Evolutionary conservation across 1,140 invertebrate genomes (phyloP), one percentile per base, ranked within the genome.

Genomic region (Epicauta chinensis): DNA sequence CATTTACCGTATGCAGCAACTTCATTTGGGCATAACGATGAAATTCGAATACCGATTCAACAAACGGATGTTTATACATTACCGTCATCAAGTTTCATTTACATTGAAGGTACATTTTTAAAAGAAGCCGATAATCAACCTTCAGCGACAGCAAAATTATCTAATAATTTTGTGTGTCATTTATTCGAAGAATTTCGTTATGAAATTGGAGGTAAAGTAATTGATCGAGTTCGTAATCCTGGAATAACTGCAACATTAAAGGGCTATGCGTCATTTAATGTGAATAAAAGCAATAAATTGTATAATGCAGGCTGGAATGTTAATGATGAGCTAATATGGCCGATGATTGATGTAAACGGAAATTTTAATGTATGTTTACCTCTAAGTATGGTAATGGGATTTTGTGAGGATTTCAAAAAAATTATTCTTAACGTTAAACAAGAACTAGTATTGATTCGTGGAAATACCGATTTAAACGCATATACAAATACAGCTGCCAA

Each of bases 11-110:
- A 52, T 30, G 36, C 45, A 35, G 30, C 17, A 13, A 47, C 46
- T 14, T 46, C 43, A 10, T 53, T 59, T 11, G 48, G 52, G 23
- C 38, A 59, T 42, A 41, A 47, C 38, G 49, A 59, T 56, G 58
- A 56, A 40, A 56, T 59, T 53, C 30, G 60, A 16, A 62, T 62
- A 35, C 53, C 53, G 10, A 60, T 60, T 17, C 17, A 58, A 23
- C 54, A 48, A 31, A 42, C 51, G 38, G 53, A 61, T 51, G 10
- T 56, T 11, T 59, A 54, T 42, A 40, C 49, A 30, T 52, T 59
- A 34, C 56, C 56, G 7, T 34, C 16, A 15, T 30, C 41, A 10
- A 56, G 53, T 56, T 53, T 31, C 31, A 11, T 60, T 29, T 55
- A 60, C 34, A 55, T 59, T 31, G 48, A 57, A 42, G 51, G 58